These are phyloP conservation scores for Xiphorhynchus erythropygius DNA, from an alignment of 2,797 vertebrate genomes.

Conservation along the genomic window DNA sequence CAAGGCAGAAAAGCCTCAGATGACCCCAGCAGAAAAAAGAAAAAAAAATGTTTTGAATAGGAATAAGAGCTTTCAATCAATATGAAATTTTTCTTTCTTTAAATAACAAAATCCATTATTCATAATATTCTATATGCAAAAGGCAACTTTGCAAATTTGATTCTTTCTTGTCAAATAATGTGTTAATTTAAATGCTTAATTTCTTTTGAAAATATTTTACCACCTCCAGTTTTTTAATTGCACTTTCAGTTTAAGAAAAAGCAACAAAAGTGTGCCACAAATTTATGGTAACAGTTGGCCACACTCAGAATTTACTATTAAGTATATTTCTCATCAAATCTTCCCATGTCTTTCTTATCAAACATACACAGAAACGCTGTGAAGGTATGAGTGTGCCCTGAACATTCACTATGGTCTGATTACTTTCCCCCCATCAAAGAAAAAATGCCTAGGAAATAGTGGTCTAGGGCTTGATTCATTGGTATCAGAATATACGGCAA, in stretches of 20 bases:
- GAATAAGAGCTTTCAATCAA: not conserved
- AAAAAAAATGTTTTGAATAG: not conserved
- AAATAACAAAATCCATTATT: constrained; percentile 3
- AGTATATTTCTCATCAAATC: not conserved
- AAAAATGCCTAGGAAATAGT: not conserved
- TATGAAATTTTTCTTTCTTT: not conserved
- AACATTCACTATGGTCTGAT: not conserved
- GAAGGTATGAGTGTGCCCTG: not conserved
- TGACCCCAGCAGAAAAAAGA: not conserved
- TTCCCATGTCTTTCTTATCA: not conserved
- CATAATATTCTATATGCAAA: not conserved
- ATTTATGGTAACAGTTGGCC: not conserved
- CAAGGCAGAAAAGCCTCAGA: not conserved
- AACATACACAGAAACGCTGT: not conserved
- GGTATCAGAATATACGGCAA: not conserved
- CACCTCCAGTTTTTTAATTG: not conserved
- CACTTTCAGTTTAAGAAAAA: not conserved
- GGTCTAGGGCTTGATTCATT: not conserved
- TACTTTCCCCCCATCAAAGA: not conserved
- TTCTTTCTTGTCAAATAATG: not conserved
- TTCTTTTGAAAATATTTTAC: not conserved
- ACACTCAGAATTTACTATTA: not conserved
- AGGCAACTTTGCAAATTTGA: not conserved
- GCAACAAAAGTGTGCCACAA: not conserved
- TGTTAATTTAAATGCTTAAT: not conserved